Conservation (phyloP, 2,888 invertebrate species). For the Catocala sponsa region DNA sequence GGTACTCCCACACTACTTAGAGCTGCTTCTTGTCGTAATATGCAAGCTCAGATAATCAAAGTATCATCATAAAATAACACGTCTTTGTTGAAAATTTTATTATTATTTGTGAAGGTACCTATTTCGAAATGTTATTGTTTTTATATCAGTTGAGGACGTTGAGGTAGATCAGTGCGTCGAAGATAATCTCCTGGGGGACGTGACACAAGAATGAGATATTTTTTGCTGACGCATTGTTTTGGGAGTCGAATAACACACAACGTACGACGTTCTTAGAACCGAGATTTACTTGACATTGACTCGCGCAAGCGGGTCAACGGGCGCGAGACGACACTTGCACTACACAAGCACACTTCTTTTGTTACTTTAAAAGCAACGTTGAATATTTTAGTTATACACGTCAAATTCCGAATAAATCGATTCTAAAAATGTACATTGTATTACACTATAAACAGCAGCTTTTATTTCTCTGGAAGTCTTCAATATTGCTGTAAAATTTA, state of each 20-base stretch:
- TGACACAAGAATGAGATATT: constrained; percentile 74
- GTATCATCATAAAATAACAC: constrained; percentile 49
- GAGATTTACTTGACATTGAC: constrained; percentile 52
- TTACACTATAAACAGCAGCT: constrained; percentile 41
- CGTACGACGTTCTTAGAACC: constrained; percentile 47
- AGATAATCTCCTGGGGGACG: constrained; percentile 75
- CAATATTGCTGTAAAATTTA: constrained; percentile 55
- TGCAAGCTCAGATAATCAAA: constrained; percentile 45
- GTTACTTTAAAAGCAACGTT: constrained; percentile 11
- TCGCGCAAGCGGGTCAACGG: constrained; percentile 30
- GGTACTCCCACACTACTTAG: constrained; percentile 62
- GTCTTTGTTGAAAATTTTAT: constrained; percentile 47
- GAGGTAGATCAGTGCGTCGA: constrained; percentile 71
- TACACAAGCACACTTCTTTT: constrained; percentile 4
- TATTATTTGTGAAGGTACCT: constrained; percentile 45
- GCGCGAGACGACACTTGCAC: constrained; percentile 17
- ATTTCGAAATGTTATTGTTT: constrained; percentile 67
- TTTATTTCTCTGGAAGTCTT: constrained; percentile 48
- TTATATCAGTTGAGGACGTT: constrained; percentile 65
- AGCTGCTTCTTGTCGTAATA: constrained; percentile 52
- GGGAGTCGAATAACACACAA: constrained; percentile 54
- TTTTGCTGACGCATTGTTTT: constrained; percentile 81
- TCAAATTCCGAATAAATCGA: constrained; percentile 1
- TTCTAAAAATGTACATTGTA: constrained; percentile 34
- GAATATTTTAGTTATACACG: constrained; percentile 8